These are phyloP conservation scores for Cantharis flavilabris DNA, from an alignment of 2,888 invertebrate genomes.

Conservation along the genomic window DNA sequence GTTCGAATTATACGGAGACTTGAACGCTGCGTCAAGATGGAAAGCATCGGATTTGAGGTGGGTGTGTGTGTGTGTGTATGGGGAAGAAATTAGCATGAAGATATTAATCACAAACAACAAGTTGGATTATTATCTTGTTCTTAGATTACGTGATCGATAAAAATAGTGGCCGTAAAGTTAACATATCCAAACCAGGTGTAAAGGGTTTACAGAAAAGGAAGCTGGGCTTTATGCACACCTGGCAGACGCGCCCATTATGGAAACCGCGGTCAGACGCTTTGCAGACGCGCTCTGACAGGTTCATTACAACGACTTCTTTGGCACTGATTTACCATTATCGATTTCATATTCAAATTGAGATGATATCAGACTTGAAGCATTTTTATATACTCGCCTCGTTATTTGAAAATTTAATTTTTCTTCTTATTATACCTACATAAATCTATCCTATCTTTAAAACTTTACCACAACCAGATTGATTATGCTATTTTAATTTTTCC, in stretches of 20 bases:
- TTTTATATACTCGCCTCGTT: conserved; percentile 1
- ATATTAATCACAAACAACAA: conserved; percentile 21
- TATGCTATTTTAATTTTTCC: not conserved
- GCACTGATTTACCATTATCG: conserved; percentile 37
- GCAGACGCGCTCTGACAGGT: conserved; percentile 37
- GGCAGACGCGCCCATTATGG: conserved; percentile 32
- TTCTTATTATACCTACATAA: not conserved
- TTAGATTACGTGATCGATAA: conserved; percentile 38
- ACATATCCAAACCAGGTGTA: conserved; percentile 33
- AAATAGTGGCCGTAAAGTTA: conserved; percentile 33
- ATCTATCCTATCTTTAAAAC: not conserved
- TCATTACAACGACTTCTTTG: conserved; percentile 36
- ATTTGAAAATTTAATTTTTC: not conserved
- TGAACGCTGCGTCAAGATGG: not conserved
- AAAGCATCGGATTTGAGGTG: conserved; percentile 7
- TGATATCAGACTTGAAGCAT: conserved; percentile 25
- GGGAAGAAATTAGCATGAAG: conserved; percentile 24
- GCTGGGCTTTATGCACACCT: conserved; percentile 31
- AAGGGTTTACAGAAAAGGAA: conserved; percentile 36
- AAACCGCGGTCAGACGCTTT: conserved; percentile 34
- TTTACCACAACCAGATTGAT: not conserved
- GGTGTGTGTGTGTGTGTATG: conserved; percentile 5
- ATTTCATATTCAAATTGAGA: conserved; percentile 37
- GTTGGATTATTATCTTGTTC: conserved; percentile 30
- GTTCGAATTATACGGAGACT: not conserved